Evolutionary conservation across 2,113 vertebrate species (phyloP).

Genomic region (Australoheros scitulus): DNA sequence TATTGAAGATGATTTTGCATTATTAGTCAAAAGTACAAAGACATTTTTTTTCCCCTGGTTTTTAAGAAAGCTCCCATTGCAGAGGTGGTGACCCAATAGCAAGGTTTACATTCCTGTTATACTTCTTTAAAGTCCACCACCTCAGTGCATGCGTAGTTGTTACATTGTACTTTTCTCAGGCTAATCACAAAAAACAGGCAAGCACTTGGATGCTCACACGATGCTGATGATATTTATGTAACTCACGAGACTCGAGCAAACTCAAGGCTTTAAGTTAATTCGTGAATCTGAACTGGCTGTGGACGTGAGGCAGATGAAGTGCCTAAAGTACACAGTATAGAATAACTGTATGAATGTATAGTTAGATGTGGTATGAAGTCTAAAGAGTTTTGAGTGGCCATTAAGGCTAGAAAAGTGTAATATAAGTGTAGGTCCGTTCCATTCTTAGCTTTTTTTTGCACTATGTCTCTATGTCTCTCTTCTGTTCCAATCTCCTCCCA

Average conservation of each 20-base stretch:
- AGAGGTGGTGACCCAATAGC: neutral
- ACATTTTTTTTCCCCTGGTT: neutral
- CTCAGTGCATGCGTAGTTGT: accelerated
- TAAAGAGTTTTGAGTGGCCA: neutral
- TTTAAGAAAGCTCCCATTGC: neutral
- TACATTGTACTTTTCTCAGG: neutral
- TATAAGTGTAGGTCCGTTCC: too few relatives aligned
- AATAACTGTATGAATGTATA: neutral
- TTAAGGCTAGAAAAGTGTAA: too few relatives aligned
- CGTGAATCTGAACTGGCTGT: neutral
- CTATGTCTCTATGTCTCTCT: too few relatives aligned
- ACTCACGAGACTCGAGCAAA: too few relatives aligned
- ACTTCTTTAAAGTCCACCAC: neutral
- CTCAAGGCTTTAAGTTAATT: neutral
- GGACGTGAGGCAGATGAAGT: accelerated
- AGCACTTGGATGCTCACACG: too few relatives aligned
- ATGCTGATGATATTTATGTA: too few relatives aligned
- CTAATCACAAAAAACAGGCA: accelerated
- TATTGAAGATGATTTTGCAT: neutral
- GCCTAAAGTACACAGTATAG: neutral
- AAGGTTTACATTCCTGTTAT: too few relatives aligned
- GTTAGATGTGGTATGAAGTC: neutral
- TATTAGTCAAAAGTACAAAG: accelerated
- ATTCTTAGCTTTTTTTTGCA: too few relatives aligned
- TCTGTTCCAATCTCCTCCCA: too few relatives aligned